Base-by-base conservation (phyloP, 2,797 vertebrate genomes). In the Thripadectes ignobilis region DNA sequence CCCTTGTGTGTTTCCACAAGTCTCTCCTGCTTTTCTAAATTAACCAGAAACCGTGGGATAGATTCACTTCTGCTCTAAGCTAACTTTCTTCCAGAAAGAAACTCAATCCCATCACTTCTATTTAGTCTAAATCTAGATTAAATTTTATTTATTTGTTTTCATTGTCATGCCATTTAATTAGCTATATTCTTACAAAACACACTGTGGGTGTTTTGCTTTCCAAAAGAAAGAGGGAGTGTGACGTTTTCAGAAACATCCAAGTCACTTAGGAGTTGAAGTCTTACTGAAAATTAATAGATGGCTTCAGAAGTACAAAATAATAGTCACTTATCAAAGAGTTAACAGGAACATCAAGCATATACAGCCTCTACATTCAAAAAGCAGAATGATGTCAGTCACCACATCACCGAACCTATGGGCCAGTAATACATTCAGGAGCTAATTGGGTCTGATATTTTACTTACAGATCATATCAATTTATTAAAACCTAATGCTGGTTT, bases 141-240 rank as follows among this genome's bases (percentile, higher is more conserved):
- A 74, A 29, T 80, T 93, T 87, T 92, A 39, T 88, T 81, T 91
- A 36, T 89, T 95, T 94, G 41, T 88, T 93, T 89, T 84, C 38
- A 45, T 52, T 89, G 43, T 36, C 55, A 41, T 66, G 17, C 30
- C 46, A 75, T 77, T 92, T 88, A 74, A 91, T 78, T 71, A 75
- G 4, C 65, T 76, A 32, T 59, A 49, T 81, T 88, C 49, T 85
- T 75, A 84, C 14, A 85, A 91, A 83, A 86, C 16, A 39, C 1
- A 0, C 20, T 12, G 72, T 6, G 8, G n/a, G 8, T 21, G 14
- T 54, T 89, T 87, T 87, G 15, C 46, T 72, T 92, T 66, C 58
- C 39, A 49, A 85, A 89, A 87, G 34, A 72, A 78, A 74, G 30
- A 54, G 13, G 5, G 5, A 5, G 2, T 29, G 24, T 68, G 52